phyloP scores from a whole-genome alignment of 2,888 invertebrate species.

The Argynnis bischoffii region DNA sequence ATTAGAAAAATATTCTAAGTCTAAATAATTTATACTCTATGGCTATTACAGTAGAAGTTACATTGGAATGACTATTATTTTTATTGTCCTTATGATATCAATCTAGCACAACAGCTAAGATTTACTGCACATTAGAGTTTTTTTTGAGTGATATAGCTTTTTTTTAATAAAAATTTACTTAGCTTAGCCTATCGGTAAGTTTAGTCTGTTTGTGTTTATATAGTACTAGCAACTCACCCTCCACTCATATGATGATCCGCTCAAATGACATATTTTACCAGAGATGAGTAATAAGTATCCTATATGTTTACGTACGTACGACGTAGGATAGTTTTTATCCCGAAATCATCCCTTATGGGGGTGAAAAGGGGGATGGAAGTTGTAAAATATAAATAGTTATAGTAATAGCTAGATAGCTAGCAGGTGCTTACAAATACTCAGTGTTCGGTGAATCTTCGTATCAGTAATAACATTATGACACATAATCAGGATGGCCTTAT shows the following conservation, averaged over 20 bases:
- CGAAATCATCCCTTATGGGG: no score
- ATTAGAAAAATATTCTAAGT: no score
- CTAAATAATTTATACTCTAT: no score
- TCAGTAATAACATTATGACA: constrained; percentile 36
- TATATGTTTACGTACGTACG: no score
- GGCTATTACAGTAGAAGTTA: neutral
- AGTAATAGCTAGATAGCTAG: no score
- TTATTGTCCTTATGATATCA: constrained; percentile 10
- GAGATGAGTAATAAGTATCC: no score
- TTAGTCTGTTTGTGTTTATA: no score
- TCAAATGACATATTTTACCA: no score
- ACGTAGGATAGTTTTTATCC: no score
- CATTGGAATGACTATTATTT: neutral
- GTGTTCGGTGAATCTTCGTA: constrained; percentile 6
- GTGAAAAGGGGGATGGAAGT: neutral
- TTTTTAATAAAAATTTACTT: neutral
- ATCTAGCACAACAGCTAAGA: constrained; percentile 2
- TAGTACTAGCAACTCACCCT: no score
- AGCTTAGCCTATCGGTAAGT: no score
- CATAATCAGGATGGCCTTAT: constrained; percentile 46
- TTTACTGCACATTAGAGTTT: constrained; percentile 5
- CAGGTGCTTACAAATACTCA: neutral
- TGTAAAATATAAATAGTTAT: neutral
- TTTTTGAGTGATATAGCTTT: neutral
- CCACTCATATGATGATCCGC: no score